These are phyloP conservation scores for Trididemnum miniatum DNA, from an alignment of 23 tunicate genomes.

Conservation along the genomic window DNA sequence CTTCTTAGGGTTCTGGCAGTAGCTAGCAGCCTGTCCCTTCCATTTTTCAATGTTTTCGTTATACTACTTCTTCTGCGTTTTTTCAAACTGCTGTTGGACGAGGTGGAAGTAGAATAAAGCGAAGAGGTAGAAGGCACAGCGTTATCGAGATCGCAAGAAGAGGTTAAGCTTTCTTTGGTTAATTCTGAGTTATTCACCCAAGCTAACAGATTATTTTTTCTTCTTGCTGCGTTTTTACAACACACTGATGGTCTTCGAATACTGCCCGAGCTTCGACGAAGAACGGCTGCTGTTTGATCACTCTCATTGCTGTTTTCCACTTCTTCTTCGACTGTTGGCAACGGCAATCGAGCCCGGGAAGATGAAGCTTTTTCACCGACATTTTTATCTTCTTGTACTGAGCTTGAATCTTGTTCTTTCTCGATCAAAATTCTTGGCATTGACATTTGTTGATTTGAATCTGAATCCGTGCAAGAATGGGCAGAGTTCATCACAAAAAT, in stretches of 20 bases:
- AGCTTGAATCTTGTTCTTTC: not conserved
- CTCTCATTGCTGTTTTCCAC: not conserved
- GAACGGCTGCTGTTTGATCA: not conserved
- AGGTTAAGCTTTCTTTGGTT: not conserved
- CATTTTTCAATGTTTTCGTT: not conserved
- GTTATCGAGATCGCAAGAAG: not conserved
- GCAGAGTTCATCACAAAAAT: slow-evolving; percentile 50
- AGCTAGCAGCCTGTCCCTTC: slow-evolving; percentile 16
- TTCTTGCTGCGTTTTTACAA: not conserved
- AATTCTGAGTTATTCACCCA: not conserved
- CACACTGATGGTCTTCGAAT: not conserved
- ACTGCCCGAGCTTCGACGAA: not conserved
- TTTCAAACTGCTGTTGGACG: not conserved
- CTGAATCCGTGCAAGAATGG: not conserved
- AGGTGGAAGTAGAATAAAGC: not conserved
- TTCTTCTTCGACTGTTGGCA: not conserved
- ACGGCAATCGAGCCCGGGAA: not conserved
- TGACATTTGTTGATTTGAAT: not conserved
- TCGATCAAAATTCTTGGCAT: slow-evolving; percentile 15
- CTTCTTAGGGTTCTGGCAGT: slow-evolving; percentile 24
- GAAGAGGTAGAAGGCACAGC: not conserved
- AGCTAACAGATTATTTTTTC: not conserved
- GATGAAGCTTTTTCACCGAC: not conserved
- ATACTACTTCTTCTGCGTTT: slow-evolving; percentile 26
- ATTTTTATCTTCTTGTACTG: not conserved